phyloP scores from a whole-genome alignment of 2,797 vertebrate genomes.

The Myotis vivesi region DNA sequence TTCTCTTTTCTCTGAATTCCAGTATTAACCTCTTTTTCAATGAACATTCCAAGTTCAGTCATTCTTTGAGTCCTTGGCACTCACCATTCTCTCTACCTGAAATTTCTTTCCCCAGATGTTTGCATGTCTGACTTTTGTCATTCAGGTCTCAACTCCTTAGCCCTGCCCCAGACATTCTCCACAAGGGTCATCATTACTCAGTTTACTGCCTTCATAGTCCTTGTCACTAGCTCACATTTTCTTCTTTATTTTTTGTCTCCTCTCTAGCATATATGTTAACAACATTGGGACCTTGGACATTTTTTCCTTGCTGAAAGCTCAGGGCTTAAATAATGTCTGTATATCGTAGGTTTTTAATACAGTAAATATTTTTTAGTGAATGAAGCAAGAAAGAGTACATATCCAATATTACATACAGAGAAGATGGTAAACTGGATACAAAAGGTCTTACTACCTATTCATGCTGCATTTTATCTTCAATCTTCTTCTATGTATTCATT shows the following conservation, averaged over 20 bases:
- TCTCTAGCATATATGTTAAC: neutral
- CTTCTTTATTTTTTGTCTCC: neutral
- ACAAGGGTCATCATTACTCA: too few species aligned
- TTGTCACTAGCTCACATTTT: neutral
- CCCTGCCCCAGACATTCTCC: neutral
- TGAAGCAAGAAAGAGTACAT: neutral
- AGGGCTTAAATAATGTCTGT: neutral
- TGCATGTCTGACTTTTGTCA: neutral
- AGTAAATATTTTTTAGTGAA: neutral
- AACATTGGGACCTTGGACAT: neutral
- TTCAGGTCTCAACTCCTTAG: neutral
- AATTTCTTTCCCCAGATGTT: neutral
- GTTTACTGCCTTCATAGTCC: neutral
- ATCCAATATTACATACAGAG: neutral
- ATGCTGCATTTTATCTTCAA: neutral
- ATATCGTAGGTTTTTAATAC: neutral
- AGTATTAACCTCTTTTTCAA: neutral
- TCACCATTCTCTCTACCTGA: neutral
- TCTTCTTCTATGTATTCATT: neutral
- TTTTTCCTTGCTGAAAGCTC: neutral
- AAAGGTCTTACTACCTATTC: neutral
- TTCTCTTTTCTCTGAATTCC: neutral
- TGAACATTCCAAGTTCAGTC: neutral
- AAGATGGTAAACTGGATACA: neutral
- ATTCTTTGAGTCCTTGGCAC: neutral